phyloP scores from a whole-genome alignment of 2,113 vertebrate genomes.

The Alethe diademata region DNA sequence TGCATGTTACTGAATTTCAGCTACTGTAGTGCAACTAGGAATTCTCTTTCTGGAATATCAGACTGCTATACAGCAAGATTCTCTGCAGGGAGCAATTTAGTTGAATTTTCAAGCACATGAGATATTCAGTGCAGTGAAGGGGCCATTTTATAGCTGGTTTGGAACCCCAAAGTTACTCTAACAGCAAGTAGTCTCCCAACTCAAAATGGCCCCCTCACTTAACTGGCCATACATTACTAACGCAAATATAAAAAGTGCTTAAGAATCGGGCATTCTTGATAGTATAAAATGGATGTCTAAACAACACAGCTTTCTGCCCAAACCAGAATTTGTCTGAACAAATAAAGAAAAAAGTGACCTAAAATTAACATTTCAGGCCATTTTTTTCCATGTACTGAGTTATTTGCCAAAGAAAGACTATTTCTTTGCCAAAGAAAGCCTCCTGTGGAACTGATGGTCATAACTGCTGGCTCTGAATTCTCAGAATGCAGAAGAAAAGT shows the following conservation, averaged over 20 bases:
- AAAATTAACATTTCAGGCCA: slow-evolving; percentile 35
- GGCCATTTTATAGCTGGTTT: slow-evolving; percentile 37
- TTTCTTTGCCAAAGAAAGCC: slow-evolving; percentile 37
- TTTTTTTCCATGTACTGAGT: slow-evolving; percentile 18
- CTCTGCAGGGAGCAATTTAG: slow-evolving; percentile 17
- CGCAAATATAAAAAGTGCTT: slow-evolving; percentile 51
- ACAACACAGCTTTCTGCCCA: slow-evolving; percentile 8
- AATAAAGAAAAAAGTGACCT: not conserved
- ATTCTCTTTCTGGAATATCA: slow-evolving; percentile 5
- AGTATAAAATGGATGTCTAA: slow-evolving; percentile 35
- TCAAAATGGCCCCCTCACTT: slow-evolving; percentile 6
- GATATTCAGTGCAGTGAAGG: slow-evolving; percentile 55
- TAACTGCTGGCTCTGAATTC: slow-evolving; percentile 54
- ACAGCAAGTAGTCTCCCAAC: not conserved
- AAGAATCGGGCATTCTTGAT: slow-evolving; percentile 15
- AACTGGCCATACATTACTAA: slow-evolving; percentile 40
- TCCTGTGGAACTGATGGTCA: not conserved
- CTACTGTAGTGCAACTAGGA: slow-evolving; percentile 33
- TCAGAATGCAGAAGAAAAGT: slow-evolving; percentile 54
- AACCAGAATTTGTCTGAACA: not conserved
- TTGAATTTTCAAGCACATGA: slow-evolving; percentile 50
- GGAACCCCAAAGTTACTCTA: not conserved
- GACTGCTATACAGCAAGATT: slow-evolving; percentile 20
- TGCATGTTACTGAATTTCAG: slow-evolving; percentile 59
- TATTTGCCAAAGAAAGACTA: slow-evolving; percentile 35